Evolutionary conservation across 2,888 invertebrate species (phyloP), one percentile per base, ranked within the genome.

Genomic region (Parasteatoda lunata): DNA sequence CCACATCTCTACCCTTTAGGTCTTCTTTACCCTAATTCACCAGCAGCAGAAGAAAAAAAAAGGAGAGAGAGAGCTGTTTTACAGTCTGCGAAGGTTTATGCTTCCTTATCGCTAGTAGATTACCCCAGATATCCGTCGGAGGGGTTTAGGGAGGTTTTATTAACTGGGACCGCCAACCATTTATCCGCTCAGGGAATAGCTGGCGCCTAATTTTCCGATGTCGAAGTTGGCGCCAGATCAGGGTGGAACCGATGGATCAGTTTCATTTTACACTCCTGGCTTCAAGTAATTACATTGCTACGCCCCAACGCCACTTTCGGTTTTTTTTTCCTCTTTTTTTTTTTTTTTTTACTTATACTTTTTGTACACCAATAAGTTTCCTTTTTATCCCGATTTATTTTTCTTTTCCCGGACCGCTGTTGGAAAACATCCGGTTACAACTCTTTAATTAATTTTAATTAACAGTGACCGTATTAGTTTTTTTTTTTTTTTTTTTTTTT

Each of bases 171-270:
- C 73, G 72, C 75, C 78, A 30, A 77, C 78, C 71, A 77, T 84
- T 83, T 83, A 77, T 77, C 72, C 77, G 54, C 72, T 13, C 68
- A 72, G 84, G 84, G 84, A 73, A 72, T 79, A 15, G 75, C 72
- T 78, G 84, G 84, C 84, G 84, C 84, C 84, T 84, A 84, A 84
- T 84, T 84, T 84, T 78, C 75, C 81, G 59, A 81, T 75, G 75
- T 68, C 54, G 15, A 49, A 9, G 49, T 69, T 68, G 75, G 68
- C 52, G 49, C 75, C 48, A 69, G 64, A 30, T 65, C 68, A 68
- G 73, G 76, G 69, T 64, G 47, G 69, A 79, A 79, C 78, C 78
- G 48, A 69, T 72, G 84, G 84, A 78, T 84, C 84, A 84, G 84
- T 79, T 84, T 78, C 84, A 71, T 78, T 84, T 84, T 84, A 84